Percentiles rank a stretch among this genome's conserved stretches.
Conservation (phyloP, 2,888 invertebrate species). For the Tenthredo scrophulariae region DNA sequence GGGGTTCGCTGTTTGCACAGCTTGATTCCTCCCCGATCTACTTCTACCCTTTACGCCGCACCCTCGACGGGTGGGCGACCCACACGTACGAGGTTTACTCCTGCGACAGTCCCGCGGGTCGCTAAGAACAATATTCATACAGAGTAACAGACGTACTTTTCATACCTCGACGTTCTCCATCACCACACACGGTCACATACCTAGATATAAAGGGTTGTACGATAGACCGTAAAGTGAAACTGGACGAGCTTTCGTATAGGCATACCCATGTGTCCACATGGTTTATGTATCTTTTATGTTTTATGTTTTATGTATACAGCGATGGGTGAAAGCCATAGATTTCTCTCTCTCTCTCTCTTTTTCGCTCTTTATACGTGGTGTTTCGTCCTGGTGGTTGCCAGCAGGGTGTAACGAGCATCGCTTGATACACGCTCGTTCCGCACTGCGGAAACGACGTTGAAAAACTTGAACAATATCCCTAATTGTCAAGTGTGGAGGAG, state of each 20-base stretch:
- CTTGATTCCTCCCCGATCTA: conserved; percentile 74
- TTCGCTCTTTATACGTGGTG: neutral
- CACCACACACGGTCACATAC: neutral
- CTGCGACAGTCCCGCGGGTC: conserved; percentile 64
- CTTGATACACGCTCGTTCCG: conserved; percentile 61
- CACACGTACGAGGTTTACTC: conserved; percentile 53
- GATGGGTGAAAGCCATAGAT: neutral
- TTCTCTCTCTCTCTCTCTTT: neutral
- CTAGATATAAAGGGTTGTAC: conserved; percentile 21
- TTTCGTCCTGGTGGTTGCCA: neutral
- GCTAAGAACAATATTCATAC: conserved; percentile 72
- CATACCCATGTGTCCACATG: neutral
- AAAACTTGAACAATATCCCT: conserved; percentile 65
- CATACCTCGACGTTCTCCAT: neutral
- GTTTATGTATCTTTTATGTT: conserved; percentile 12
- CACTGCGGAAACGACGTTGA: conserved; percentile 55
- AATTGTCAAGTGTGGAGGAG: conserved; percentile 58
- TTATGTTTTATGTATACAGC: neutral
- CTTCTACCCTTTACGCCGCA: conserved; percentile 34
- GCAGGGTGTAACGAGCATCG: conserved; percentile 5
- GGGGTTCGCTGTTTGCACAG: conserved; percentile 77
- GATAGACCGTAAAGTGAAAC: conserved; percentile 3
- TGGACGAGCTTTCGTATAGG: neutral
- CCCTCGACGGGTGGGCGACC: conserved; percentile 46
- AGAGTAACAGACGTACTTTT: conserved; percentile 12